These are phyloP conservation scores for Varanus komodoensis DNA, from an alignment of 2,113 vertebrate genomes.

Conservation along the genomic window DNA sequence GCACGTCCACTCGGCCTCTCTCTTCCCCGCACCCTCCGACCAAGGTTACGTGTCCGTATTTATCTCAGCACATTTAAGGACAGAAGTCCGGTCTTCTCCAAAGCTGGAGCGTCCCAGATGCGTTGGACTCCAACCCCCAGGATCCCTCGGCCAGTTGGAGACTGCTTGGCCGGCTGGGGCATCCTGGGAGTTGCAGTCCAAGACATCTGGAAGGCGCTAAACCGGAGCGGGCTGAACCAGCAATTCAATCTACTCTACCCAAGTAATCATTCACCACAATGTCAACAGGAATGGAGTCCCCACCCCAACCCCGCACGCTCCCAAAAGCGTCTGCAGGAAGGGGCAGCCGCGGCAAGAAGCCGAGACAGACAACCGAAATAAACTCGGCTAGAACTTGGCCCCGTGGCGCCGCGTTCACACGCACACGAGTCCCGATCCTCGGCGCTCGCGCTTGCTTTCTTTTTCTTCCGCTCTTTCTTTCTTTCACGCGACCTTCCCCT, in stretches of 20 bases:
- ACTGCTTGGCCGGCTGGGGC: too few relatives aligned
- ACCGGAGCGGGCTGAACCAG: background rate
- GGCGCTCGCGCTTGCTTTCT: too few relatives aligned
- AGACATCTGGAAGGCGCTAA: too few relatives aligned
- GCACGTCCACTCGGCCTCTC: background rate
- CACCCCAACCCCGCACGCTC: background rate
- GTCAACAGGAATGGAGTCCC: constrained; percentile 47
- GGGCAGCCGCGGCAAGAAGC: background rate
- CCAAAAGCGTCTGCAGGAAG: background rate
- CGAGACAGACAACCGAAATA: background rate
- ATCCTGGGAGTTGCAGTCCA: too few relatives aligned
- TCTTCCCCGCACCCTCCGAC: background rate
- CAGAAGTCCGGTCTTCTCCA: too few relatives aligned
- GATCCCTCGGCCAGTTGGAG: too few relatives aligned
- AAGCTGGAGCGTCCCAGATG: too few relatives aligned
- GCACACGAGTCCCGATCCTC: too few relatives aligned
- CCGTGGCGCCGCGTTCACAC: background rate
- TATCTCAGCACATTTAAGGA: background rate
- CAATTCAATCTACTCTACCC: background rate
- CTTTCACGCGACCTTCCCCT: background rate
- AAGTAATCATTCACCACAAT: constrained; percentile 56
- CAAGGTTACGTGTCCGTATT: background rate
- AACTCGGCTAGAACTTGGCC: background rate
- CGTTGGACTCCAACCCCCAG: too few relatives aligned
- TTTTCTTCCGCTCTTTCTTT: background rate